Conservation (phyloP, 2,888 invertebrate species). For the Andrena hattorfiana region DNA sequence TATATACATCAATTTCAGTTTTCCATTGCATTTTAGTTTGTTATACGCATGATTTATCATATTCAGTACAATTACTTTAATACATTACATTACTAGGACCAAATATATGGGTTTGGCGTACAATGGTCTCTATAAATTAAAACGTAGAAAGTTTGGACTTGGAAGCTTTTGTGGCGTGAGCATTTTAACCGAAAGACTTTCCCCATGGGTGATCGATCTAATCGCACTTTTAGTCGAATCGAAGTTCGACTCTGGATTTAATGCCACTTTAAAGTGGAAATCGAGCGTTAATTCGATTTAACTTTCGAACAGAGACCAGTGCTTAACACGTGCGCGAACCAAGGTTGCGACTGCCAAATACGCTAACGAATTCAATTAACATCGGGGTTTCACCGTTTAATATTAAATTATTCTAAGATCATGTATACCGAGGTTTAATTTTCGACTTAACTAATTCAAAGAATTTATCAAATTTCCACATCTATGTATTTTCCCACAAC, state of each 20-base stretch:
- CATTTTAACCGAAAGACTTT: constrained; percentile 27
- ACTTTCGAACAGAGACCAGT: constrained; percentile 8
- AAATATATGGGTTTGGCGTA: too few relatives aligned
- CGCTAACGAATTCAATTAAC: too few relatives aligned
- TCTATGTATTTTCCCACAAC: neutral
- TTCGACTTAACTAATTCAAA: neutral
- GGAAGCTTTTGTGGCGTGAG: constrained; percentile 11
- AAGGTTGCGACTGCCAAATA: constrained; percentile 24
- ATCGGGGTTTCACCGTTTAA: neutral
- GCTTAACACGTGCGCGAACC: neutral
- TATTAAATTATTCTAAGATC: neutral
- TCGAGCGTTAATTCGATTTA: constrained; percentile 41
- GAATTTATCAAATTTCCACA: neutral
- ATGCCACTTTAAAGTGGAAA: constrained; percentile 39
- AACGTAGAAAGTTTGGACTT: neutral
- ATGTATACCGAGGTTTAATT: neutral
- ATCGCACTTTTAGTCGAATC: constrained; percentile 23
- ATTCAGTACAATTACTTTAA: too few relatives aligned
- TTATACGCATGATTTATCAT: too few relatives aligned
- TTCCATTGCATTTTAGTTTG: too few relatives aligned
- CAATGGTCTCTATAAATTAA: too few relatives aligned
- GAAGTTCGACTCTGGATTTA: constrained; percentile 33
- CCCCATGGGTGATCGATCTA: constrained; percentile 34
- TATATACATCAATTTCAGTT: too few relatives aligned
- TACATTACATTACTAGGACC: too few relatives aligned